Evolutionary conservation across 2,797 vertebrate genomes (phyloP).

Genomic region (Microctenopoma lineatum): DNA sequence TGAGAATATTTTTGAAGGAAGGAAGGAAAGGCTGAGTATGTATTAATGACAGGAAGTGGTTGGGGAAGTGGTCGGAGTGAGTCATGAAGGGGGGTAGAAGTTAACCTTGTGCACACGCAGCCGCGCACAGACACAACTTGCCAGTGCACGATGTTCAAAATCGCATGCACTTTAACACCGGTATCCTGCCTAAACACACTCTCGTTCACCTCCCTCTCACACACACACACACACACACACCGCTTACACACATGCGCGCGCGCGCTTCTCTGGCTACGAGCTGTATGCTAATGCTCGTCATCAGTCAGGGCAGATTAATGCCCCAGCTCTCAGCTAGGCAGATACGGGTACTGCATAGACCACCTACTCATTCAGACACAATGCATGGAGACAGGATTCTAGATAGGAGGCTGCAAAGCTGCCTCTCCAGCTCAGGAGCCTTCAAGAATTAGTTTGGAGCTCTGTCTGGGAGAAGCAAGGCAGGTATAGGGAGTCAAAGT

Average conservation of each 20-base stretch:
- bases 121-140: constrained; percentile 45
- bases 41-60: constrained; percentile 81
- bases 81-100: constrained; percentile 45
- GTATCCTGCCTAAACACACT: constrained; percentile 48
- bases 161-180: constrained; percentile 55
- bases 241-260: constrained; percentile 35
- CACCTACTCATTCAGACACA: constrained; percentile 71
- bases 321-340: constrained; percentile 62
- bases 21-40: constrained; percentile 66
- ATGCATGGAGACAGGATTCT: constrained; percentile 58
- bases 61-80: constrained; percentile 69
- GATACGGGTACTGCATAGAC: constrained; percentile 60
- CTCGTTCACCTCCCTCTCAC: constrained; percentile 40
- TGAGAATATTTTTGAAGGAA: constrained; percentile 81
- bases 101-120: constrained; percentile 32
- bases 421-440: constrained; percentile 37
- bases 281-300: constrained; percentile 80
- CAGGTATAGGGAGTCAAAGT: background rate
- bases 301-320: constrained; percentile 76
- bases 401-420: constrained; percentile 41
- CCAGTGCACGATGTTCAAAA: constrained; percentile 35
- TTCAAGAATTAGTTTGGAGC: constrained; percentile 33
- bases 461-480: constrained; percentile 12
- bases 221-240: constrained; percentile 18
- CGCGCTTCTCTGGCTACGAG: constrained; percentile 45